Evolutionary conservation across 30 jellyfish, hydroid and myxozoan genomes (phyloP), one percentile per base, ranked within the genome.

Genomic region (Aurelia sp.): DNA sequence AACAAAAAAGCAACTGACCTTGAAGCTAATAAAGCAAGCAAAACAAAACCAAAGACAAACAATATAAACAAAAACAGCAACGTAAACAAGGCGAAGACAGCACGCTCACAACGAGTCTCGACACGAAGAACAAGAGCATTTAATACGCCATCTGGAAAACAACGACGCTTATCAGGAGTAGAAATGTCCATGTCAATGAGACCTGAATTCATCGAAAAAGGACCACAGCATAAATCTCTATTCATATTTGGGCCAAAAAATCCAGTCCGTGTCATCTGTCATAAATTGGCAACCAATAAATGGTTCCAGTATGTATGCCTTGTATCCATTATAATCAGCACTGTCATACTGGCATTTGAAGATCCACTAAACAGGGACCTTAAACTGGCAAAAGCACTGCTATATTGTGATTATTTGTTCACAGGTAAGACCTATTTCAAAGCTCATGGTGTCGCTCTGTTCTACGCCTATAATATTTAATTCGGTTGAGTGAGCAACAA

Each of bases 141-240:
- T 20, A 19, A 17, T 16, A 30, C 41, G 15, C 11, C 8, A 23
- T 11, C 65, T 4, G 40, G 23, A 72, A 70, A 21, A 17, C 19
- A 3, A 15, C 71, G 21, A 31, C n/a, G 17, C 17, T 15, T 72
- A 19, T 72, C 44, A 9, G 23, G 68, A 31, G 70, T 31, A 10
- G 83, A 9, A 75, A 10, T 9, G 51, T 59, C 91, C 50, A 40
- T 89, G 22, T 70, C 61, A 47, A 66, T 81, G 13, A 82, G 72
- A 10, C 97, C 95, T 21, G 79, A 22, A 41, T 18, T 89, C 22
- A 22, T 41, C 22, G 33, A 59, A 55, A 69, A 88, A 11, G 67
- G 86, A 40, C 97, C 98, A 31, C 85, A 87, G 20, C 98, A 92
- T 76, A 64, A 76, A n/a, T 35, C 97, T 9, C 70, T 92, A 62